Base-by-base conservation (phyloP, 2,797 vertebrate species). In the Nyctibius grandis region DNA sequence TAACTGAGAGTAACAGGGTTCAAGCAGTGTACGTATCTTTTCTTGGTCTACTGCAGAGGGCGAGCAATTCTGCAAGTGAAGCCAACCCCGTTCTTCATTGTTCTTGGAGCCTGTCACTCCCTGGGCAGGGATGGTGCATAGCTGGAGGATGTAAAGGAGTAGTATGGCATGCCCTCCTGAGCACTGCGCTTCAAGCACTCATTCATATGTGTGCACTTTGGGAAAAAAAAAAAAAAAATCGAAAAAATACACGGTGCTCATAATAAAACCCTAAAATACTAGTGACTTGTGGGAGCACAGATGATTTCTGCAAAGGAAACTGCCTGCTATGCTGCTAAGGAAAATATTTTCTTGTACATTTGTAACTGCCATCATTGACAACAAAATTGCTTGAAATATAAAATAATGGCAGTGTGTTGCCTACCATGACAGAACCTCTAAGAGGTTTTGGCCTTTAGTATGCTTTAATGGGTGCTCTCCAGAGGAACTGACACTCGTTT, bases 301-400 rank as follows among this genome's bases (percentile, higher is more conserved):
- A 73, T 88, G 57, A 82, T 90, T 94, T 93, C 63, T 83, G 28
- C 67, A 15, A 56, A 20, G 67, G 63, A 63, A 93, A 87, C 23
- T 61, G 56, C 44, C 53, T 91, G 22, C 50, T 84, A 11, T 11
- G 69, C 53, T 75, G 47, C 88, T 85, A 72, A 86, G 82, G 76
- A 89, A 92, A 96, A 94, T 83, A 93, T 90, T 94, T 96, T 80
- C 60, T 94, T 73, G 33, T 53, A 36, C 80, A 36, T 92, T 94
- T 87, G 84, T 72, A 95, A 50, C 67, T 70, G 89, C 74, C 93
- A 94, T 68, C 89, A 88, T 47, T 97, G 95, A 93, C 96, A 95
- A 50, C 93, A 96, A 96, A 97, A 97, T 95, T 94, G 59, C 86
- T 63, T 69, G 86, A 95, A 97, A 94, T 97, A 95, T 93, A 76